phyloP scores from a whole-genome alignment of 2,797 vertebrate species.

The Lacerta viridis region DNA sequence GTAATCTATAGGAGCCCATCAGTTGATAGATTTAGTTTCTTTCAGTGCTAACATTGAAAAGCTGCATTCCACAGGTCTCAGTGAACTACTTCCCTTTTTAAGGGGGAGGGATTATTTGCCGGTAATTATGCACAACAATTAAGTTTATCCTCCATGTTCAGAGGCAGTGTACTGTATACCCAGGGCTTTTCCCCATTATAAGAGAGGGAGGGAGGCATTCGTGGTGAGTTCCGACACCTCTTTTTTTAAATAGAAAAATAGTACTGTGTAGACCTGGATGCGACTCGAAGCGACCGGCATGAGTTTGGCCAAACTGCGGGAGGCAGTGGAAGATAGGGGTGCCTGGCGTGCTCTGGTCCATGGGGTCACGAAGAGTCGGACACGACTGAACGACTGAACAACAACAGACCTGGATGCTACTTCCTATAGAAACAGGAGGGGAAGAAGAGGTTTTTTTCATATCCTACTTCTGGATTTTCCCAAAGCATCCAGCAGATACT shows the following conservation, averaged over 20 bases:
- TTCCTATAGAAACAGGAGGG: neutral
- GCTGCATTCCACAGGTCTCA: constrained; percentile 54
- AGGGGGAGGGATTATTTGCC: neutral
- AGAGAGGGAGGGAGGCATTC: too few species aligned
- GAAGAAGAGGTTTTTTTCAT: neutral
- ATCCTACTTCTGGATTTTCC: neutral
- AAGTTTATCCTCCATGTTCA: neutral
- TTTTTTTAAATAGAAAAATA: too few species aligned
- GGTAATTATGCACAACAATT: neutral
- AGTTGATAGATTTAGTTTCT: constrained; percentile 44
- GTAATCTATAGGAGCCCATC: constrained; percentile 59
- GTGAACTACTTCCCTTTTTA: neutral
- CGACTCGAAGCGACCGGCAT: too few species aligned
- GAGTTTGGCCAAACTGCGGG: too few species aligned
- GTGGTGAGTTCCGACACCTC: too few species aligned
- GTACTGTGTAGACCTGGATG: neutral
- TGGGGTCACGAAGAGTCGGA: too few species aligned
- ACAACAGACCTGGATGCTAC: neutral
- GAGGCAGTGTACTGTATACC: too few species aligned
- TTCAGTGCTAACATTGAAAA: neutral
- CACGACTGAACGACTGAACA: too few species aligned
- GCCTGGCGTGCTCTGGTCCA: too few species aligned
- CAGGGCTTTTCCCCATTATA: too few species aligned
- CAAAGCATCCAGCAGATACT: neutral
- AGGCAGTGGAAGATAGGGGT: too few species aligned